Conservation (phyloP, 2,888 invertebrate species). For the Parascotia fuliginaria region DNA sequence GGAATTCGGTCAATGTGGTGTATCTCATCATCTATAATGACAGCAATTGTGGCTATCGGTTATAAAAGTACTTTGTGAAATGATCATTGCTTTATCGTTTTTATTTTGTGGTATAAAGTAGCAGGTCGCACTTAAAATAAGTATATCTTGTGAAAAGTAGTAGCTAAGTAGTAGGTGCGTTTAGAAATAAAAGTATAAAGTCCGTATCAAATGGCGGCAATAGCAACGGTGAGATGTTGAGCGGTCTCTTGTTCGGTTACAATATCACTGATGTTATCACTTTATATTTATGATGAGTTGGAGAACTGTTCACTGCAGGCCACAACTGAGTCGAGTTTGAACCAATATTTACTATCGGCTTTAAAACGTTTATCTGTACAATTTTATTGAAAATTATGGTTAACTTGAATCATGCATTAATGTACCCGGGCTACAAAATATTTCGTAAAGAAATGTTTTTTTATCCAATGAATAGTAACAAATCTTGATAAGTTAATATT, state of each 20-base stretch:
- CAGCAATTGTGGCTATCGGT: slow-evolving; percentile 27
- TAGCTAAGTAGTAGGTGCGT: slow-evolving; percentile 1
- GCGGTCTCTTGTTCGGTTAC: slow-evolving; percentile 17
- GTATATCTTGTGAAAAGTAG: slow-evolving; percentile 4
- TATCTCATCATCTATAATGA: slow-evolving; percentile 41
- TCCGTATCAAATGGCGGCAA: not conserved
- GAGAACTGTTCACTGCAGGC: slow-evolving; percentile 15
- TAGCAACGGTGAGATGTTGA: slow-evolving; percentile 5
- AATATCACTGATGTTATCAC: slow-evolving; percentile 30
- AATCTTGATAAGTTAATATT: not conserved
- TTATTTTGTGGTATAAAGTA: slow-evolving; percentile 15
- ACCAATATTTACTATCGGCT: slow-evolving; percentile 25
- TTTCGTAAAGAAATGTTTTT: not conserved
- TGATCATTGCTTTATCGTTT: slow-evolving; percentile 8
- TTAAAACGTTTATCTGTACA: slow-evolving; percentile 5
- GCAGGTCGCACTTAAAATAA: slow-evolving; percentile 10
- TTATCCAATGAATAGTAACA: not conserved
- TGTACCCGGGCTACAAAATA: not conserved
- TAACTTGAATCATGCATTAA: not conserved
- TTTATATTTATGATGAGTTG: slow-evolving; percentile 33
- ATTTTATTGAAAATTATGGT: slow-evolving; percentile 5
- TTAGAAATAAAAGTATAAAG: slow-evolving; percentile 2
- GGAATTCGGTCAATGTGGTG: slow-evolving; percentile 28
- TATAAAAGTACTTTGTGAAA: slow-evolving; percentile 27
- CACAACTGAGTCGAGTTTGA: slow-evolving; percentile 17